Conservation (phyloP, 1,140 invertebrate species). For the Cheumatopsyche charites region DNA sequence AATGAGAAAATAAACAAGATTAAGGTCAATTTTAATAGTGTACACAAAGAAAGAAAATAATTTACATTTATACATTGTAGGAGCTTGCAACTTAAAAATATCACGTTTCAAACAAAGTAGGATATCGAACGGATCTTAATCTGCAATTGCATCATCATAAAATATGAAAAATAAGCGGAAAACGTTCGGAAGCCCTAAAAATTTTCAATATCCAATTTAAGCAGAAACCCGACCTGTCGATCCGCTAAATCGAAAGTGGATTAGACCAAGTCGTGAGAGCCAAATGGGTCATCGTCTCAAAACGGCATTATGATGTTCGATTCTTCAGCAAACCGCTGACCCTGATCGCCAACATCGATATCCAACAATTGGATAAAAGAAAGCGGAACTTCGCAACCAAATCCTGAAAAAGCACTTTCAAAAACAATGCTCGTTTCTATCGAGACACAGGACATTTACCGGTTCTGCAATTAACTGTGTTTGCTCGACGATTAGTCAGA, state of each 20-base stretch:
- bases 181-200: background rate
- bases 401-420: background rate
- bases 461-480: slow-evolving; percentile 23
- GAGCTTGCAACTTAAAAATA: too few species aligned
- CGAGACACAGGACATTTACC: slow-evolving; percentile 31
- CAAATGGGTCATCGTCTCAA: slow-evolving; percentile 13
- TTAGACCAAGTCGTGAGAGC: slow-evolving; percentile 15
- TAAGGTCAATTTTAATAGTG: too few species aligned
- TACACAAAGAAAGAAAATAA: too few species aligned
- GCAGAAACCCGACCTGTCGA: slow-evolving; percentile 3
- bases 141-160: too few species aligned
- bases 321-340: background rate
- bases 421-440: background rate
- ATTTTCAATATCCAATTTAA: slow-evolving; percentile 10
- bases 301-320: background rate
- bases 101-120: too few species aligned
- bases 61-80: too few species aligned
- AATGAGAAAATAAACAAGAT: background rate
- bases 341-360: background rate
- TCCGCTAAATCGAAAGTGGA: slow-evolving; percentile 10
- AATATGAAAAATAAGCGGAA: background rate
- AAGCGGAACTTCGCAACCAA: background rate
- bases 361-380: background rate
- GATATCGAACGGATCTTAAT: too few species aligned
- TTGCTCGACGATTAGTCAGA: background rate